phyloP scores from a whole-genome alignment of 2,797 vertebrate species.

The Enteromius unitaeniatus region DNA sequence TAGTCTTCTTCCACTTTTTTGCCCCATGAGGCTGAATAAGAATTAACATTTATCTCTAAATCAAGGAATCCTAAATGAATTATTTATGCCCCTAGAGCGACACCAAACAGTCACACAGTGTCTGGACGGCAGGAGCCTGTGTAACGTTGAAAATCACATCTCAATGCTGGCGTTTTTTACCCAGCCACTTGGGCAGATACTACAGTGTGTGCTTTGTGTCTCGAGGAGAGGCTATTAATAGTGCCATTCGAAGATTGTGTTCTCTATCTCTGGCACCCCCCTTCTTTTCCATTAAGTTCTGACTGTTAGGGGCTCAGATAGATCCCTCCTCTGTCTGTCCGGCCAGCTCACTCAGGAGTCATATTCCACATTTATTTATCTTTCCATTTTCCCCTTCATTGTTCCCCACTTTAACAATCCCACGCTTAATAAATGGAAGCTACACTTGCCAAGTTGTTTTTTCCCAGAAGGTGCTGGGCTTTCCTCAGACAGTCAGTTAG shows the following conservation, averaged over 20 bases:
- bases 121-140: constrained; percentile 54
- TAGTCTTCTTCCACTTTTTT: constrained; percentile 31
- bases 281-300: constrained; percentile 32
- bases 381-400: constrained; percentile 27
- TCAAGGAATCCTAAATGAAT: constrained; percentile 72
- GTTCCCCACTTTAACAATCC: not conserved
- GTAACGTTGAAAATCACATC: constrained; percentile 55
- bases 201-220: constrained; percentile 76
- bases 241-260: constrained; percentile 52
- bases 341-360: not conserved
- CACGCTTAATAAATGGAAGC: not conserved
- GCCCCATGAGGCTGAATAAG: constrained; percentile 22
- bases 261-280: constrained; percentile 38
- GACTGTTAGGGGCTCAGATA: constrained; percentile 7
- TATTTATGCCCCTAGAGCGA: constrained; percentile 68
- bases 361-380: constrained; percentile 40
- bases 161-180: constrained; percentile 72
- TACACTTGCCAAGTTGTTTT: constrained; percentile 7
- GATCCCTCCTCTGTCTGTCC: constrained; percentile 13
- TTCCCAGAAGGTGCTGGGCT: constrained; percentile 24
- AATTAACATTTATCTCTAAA: constrained; percentile 28
- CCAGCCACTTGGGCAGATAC: constrained; percentile 69
- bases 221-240: constrained; percentile 77
- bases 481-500: constrained; percentile 36
- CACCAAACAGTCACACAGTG: constrained; percentile 25